Base-by-base conservation (phyloP, 1,140 invertebrate species). In the Cherax quadricarinatus region DNA sequence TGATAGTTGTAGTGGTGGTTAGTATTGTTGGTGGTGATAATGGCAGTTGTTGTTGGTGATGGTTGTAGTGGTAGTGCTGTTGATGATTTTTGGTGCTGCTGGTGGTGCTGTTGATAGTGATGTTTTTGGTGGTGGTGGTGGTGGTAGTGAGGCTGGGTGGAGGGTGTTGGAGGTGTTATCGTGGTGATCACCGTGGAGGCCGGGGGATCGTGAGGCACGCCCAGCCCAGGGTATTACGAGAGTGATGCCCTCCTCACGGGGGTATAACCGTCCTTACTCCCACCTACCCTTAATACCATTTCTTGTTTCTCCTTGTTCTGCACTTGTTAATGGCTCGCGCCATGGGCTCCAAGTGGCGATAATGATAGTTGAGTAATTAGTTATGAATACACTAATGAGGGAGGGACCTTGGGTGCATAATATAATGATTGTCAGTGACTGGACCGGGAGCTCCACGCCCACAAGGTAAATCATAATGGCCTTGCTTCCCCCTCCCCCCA, bases 341-440 rank as follows among this genome's bases (percentile, higher is more conserved):
- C 70, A 21, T n/a, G n/a, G 70, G 70, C 21, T 21, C 3, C 70
- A 75, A 75, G 70, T 16, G 70, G 70, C 70, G n/a, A 75, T 75
- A 75, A 75, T 75, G 70, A 75, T 30, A n/a, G 70, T 75, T 10
- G 70, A 75, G 70, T 75, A 75, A 75, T 75, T 75, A 75, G 70
- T 75, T 30, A 75, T 75, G 70, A 75, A 75, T 75, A 30, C 7
- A 9, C 21, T 75, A 75, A 75, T 75, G 70, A 75, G 24, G 70
- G 70, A 75, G 70, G 70, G 24, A 30, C 9, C 14, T 21, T 66
- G 21, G 12, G 62, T 9, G 70, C 6, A 30, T 24, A 30, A 75
- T 75, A 75, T 30, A 30, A 75, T 75, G 70, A 75, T 75, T 75
- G 70, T 7, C 21, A 30, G 70, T 6, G 70, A 30, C 70, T 30